These are phyloP conservation scores for Drosophila peninsularis DNA, from an alignment of 2,888 invertebrate genomes.

Conservation along the genomic window DNA sequence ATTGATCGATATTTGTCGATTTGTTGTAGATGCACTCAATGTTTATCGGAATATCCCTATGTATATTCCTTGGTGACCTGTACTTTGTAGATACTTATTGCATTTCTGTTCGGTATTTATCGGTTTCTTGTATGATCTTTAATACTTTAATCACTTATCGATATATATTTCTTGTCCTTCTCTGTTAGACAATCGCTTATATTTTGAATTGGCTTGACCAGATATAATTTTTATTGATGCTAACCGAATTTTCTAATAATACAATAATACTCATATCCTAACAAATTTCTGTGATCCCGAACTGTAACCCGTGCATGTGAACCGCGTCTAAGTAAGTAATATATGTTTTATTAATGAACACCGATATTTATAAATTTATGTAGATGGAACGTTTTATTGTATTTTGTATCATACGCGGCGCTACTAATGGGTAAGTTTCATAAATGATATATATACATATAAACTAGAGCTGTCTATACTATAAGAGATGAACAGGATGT, in stretches of 20 bases:
- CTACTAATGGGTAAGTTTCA: constrained; percentile 23
- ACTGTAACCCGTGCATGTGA: background rate
- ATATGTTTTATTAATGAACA: background rate
- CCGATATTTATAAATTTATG: background rate
- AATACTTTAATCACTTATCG: background rate
- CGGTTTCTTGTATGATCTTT: background rate
- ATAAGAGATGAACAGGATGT: background rate
- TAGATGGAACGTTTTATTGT: constrained; percentile 63
- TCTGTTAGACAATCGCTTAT: background rate
- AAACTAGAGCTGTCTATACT: too few species aligned
- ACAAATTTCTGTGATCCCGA: background rate
- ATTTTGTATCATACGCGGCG: constrained; percentile 53
- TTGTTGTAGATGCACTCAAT: too few species aligned
- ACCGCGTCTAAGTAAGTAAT: too few species aligned
- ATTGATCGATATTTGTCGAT: too few species aligned
- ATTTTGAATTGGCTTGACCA: background rate
- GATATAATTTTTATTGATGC: background rate
- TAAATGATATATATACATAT: background rate
- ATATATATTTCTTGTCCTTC: background rate
- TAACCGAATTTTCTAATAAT: background rate
- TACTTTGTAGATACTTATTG: too few species aligned
- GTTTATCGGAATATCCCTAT: too few species aligned
- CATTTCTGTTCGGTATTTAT: background rate
- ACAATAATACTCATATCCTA: background rate
- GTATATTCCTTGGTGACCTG: too few species aligned